A percentile compares a stretch with the other conserved stretches of the same genome.
These are phyloP conservation scores for Eremobia ochroleuca DNA, from an alignment of 2,888 invertebrate species.

Conservation along the genomic window DNA sequence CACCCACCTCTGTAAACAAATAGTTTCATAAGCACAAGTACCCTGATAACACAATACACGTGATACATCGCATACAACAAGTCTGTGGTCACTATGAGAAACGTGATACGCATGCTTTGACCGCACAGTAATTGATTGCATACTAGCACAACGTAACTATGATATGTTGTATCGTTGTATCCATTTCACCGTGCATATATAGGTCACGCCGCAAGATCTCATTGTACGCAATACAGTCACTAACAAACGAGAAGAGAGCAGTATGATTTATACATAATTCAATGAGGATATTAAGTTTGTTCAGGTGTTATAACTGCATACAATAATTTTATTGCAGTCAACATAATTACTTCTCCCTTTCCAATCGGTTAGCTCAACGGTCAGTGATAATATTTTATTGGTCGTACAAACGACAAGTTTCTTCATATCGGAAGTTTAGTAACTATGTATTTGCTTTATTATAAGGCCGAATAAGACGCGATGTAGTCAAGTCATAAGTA, in stretches of 20 bases:
- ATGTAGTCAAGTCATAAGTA: not conserved
- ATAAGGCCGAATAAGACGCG: not conserved
- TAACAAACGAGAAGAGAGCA: constrained; percentile 3
- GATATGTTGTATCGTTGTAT: constrained; percentile 13
- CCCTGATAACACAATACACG: constrained; percentile 52
- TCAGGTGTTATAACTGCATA: constrained; percentile 37
- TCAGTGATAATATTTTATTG: not conserved
- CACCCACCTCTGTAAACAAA: constrained; percentile 81
- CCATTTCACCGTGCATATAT: constrained; percentile 36
- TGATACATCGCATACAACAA: constrained; percentile 42
- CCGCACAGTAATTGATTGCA: constrained; percentile 47
- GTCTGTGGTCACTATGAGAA: constrained; percentile 43
- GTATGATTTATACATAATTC: constrained; percentile 33
- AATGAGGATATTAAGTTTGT: constrained; percentile 22
- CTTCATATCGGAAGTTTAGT: not conserved
- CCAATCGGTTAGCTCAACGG: constrained; percentile 9
- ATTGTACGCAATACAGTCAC: constrained; percentile 23
- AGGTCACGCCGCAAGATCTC: constrained; percentile 43
- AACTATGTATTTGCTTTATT: not conserved
- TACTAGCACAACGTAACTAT: constrained; percentile 23
- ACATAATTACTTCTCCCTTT: constrained; percentile 11
- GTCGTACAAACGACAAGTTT: not conserved
- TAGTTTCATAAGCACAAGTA: constrained; percentile 66
- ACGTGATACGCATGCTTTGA: constrained; percentile 64
- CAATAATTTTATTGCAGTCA: constrained; percentile 12